These are phyloP conservation scores for Sphaeramia orbicularis DNA, from an alignment of 2,797 vertebrate genomes.

Conservation along the genomic window DNA sequence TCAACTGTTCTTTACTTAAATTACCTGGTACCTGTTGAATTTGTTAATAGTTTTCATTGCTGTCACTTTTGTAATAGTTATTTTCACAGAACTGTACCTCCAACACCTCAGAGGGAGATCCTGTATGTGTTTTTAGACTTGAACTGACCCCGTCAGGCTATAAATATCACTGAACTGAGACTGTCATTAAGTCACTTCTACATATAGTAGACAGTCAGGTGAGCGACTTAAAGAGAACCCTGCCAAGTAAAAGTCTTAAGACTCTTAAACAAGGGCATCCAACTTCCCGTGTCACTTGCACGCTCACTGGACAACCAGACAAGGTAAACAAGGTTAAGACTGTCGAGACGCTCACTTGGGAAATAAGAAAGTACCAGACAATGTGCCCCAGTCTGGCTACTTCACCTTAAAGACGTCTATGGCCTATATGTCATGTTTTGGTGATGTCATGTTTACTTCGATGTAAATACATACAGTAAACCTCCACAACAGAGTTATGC, in stretches of 20 bases:
- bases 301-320: not conserved
- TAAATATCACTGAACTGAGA: constrained; percentile 6
- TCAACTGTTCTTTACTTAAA: no score
- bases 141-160: not conserved
- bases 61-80: no score
- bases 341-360: constrained; percentile 27
- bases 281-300: constrained; percentile 6
- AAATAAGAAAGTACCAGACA: constrained; percentile 53
- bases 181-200: constrained; percentile 17
- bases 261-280: constrained; percentile 42
- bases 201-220: constrained; percentile 28
- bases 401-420: constrained; percentile 18
- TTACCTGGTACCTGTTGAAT: no score
- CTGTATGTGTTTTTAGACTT: not conserved
- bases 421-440: constrained; percentile 54
- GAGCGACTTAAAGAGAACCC: constrained; percentile 33
- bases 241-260: constrained; percentile 54
- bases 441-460: constrained; percentile 34
- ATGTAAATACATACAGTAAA: constrained; percentile 11
- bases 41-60: no score
- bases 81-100: no score
- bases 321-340: constrained; percentile 50
- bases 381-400: constrained; percentile 47
- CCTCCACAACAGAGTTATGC: constrained; percentile 5
- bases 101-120: no score